Evolutionary conservation across 92 coral and sea anemone species (phyloP).

Genomic region (Phymanthus crucifer): DNA sequence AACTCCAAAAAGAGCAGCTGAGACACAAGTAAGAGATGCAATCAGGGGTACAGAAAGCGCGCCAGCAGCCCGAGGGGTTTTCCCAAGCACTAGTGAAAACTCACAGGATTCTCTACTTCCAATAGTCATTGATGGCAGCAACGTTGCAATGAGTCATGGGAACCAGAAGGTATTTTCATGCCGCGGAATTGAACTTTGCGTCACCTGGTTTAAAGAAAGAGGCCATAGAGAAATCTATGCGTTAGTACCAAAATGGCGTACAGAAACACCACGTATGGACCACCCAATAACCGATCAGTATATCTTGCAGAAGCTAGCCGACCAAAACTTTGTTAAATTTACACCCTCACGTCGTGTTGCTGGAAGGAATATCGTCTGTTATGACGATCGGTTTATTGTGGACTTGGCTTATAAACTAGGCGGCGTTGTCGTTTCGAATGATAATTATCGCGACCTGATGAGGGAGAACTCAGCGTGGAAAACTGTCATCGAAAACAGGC

Average conservation of each 20-base stretch:
- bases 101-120: conserved; percentile 50
- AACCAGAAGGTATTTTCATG: conserved; percentile 85
- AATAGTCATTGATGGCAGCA: conserved; percentile 95
- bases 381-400: conserved; percentile 85
- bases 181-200: conserved; percentile 85
- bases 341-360: conserved; percentile 79
- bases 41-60: not conserved
- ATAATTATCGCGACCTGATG: conserved; percentile 77
- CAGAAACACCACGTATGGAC: conserved; percentile 59
- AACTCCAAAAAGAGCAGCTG: not conserved
- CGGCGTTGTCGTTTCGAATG: conserved; percentile 95
- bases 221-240: conserved; percentile 92
- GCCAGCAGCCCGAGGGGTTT: not conserved
- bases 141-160: conserved; percentile 98
- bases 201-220: conserved; percentile 69
- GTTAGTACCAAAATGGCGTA: conserved; percentile 89
- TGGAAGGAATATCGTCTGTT: conserved; percentile 82
- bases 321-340: conserved; percentile 53
- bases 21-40: not conserved
- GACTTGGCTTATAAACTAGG: conserved; percentile 66
- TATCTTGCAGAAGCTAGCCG: conserved; percentile 55
- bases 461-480: conserved; percentile 77
- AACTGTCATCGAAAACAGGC: conserved; percentile 81
- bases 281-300: conserved; percentile 67
- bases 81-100: not conserved